phyloP scores from a whole-genome alignment of 2,888 invertebrate species.

The Diaphora mendica region DNA sequence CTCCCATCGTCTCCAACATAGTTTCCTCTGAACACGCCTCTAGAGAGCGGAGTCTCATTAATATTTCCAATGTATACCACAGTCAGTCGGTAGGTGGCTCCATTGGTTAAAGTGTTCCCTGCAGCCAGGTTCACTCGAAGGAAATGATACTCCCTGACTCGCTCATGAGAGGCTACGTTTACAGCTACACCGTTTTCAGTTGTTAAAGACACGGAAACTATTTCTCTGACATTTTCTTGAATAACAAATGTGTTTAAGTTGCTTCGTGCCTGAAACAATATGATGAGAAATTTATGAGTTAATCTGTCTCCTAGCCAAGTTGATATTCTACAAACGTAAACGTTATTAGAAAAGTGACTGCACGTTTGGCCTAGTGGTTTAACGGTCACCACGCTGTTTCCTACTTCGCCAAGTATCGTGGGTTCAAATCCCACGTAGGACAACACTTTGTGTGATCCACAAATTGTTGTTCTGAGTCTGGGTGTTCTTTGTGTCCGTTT shows the following conservation, averaged over 20 bases:
- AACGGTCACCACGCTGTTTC: no score
- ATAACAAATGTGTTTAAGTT: conserved; percentile 61
- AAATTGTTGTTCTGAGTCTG: no score
- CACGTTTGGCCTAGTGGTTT: no score
- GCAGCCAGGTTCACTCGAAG: conserved; percentile 68
- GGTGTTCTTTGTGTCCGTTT: no score
- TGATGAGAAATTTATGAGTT: background rate
- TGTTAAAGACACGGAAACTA: conserved; percentile 57
- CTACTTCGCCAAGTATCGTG: no score
- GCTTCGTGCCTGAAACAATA: conserved; percentile 61
- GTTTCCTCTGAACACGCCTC: conserved; percentile 80
- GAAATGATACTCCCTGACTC: conserved; percentile 68
- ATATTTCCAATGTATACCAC: conserved; percentile 76
- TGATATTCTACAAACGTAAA: no score
- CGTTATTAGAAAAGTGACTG: no score
- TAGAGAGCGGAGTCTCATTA: conserved; percentile 77
- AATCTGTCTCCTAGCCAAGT: background rate
- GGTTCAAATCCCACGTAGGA: no score
- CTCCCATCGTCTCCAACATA: conserved; percentile 65
- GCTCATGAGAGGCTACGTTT: conserved; percentile 61
- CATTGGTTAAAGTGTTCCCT: conserved; percentile 60
- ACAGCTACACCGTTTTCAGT: conserved; percentile 50
- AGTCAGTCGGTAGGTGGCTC: conserved; percentile 59
- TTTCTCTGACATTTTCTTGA: conserved; percentile 75
- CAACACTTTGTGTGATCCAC: no score